Evolutionary conservation across 2,797 vertebrate genomes (phyloP).

Genomic region (Pampus argenteus): DNA sequence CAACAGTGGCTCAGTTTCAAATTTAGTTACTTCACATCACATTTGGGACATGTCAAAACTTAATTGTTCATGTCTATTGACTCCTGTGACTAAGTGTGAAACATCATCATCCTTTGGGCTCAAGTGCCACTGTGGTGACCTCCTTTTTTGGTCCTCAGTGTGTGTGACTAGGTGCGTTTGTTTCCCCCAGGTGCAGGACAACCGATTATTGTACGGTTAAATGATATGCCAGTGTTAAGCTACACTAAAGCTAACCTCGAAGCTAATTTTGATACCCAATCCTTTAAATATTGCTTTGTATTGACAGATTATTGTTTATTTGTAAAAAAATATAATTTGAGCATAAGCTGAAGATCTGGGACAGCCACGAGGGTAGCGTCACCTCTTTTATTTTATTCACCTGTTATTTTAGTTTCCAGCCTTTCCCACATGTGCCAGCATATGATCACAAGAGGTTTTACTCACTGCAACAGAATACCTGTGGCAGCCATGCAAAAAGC

Average conservation of each 20-base stretch:
- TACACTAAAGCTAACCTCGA: constrained; percentile 54
- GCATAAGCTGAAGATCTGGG: constrained; percentile 37
- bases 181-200: constrained; percentile 51
- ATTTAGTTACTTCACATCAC: constrained; percentile 41
- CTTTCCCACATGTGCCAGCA: constrained; percentile 12
- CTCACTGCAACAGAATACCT: neutral
- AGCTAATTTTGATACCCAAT: constrained; percentile 44
- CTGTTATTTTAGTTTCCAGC: constrained; percentile 3
- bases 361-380: constrained; percentile 18
- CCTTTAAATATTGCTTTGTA: constrained; percentile 31
- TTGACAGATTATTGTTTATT: constrained; percentile 30
- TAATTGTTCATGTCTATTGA: constrained; percentile 8
- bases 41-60: constrained; percentile 33
- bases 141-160: constrained; percentile 45
- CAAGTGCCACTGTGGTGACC: constrained; percentile 54
- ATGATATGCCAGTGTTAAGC: constrained; percentile 72
- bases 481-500: constrained; percentile 4
- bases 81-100: constrained; percentile 42
- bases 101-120: constrained; percentile 59
- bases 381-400: constrained; percentile 2
- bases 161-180: constrained; percentile 33
- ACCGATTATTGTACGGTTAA: constrained; percentile 43
- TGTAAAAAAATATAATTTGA: constrained; percentile 33
- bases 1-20: constrained; percentile 37
- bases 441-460: neutral